Evolutionary conservation across 2,888 invertebrate genomes (phyloP), one percentile per base, ranked within the genome.

Genomic region (Ormyrus rosae): DNA sequence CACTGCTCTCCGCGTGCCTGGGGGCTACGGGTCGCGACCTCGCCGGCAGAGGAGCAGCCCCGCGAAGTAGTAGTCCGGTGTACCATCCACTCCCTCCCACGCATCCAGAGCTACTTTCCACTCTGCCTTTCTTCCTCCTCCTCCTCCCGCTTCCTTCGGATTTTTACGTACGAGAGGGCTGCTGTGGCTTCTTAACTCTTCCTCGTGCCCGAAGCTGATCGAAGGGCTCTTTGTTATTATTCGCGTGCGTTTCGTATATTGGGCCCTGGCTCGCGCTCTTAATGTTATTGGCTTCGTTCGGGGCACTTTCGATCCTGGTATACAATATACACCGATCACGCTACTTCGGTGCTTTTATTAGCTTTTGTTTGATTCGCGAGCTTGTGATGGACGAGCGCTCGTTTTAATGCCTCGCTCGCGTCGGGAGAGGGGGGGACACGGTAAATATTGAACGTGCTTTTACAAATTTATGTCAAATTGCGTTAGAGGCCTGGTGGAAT

Each of bases 21-120:
- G 86, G 86, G 89, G 88, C 89, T 89, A 86, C 89, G 86, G 90
- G 90, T 90, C 90, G 89, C 89, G 90, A 90, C 90, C 90, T 88
- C 88, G 87, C 85, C 88, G 87, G 85, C 86, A 72, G 79, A 79
- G 58, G 34, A 70, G 58, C 60, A 56, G 34, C 89, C 86, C 88
- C 89, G 88, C 88, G 88, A 88, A 88, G 88, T 34, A 34, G 34
- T 4, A 34, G 34, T 88, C 89, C 87, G 87, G 10, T 45, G 19
- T 46, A 63, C 76, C 63, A 82, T 83, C 83, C 80, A 82, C 82
- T 78, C 83, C 74, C 71, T 67, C 81, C 67, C 68, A 9, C 13
- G 10, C 65, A 46, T 19, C 55, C 34, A 34, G 46, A 55, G 67
- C 71, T 77, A 61, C 71, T 71, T 78, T 71, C 58, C 61, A 53